phyloP scores from a whole-genome alignment of 2,888 invertebrate species.

The Chloroclystis v-ata region DNA sequence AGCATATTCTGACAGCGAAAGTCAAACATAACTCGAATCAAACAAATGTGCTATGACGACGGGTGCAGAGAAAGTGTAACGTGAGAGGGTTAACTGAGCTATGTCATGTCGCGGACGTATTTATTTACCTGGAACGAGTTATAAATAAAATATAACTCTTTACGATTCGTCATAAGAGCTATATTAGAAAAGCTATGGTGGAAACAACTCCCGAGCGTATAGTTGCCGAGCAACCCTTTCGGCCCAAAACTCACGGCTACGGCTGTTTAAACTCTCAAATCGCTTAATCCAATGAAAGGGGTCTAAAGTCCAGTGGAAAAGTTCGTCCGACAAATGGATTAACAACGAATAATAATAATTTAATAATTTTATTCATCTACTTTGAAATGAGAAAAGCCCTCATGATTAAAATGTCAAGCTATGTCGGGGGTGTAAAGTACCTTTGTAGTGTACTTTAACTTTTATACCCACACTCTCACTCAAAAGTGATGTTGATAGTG shows the following conservation, averaged over 20 bases:
- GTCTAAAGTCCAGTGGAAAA: slow-evolving; percentile 42
- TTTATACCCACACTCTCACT: slow-evolving; percentile 10
- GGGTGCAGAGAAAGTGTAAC: slow-evolving; percentile 38
- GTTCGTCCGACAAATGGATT: slow-evolving; percentile 38
- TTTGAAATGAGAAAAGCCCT: slow-evolving; percentile 15
- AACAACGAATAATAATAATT: slow-evolving; percentile 30
- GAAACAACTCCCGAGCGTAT: slow-evolving; percentile 39
- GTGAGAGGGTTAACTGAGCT: slow-evolving; percentile 35
- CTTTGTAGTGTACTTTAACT: slow-evolving; percentile 4
- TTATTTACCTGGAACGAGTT: slow-evolving; percentile 29
- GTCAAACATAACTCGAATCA: slow-evolving; percentile 29
- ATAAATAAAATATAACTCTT: slow-evolving; percentile 29
- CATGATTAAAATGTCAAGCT: slow-evolving; percentile 15
- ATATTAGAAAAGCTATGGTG: slow-evolving; percentile 25
- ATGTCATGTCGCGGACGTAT: slow-evolving; percentile 27
- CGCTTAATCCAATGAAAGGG: slow-evolving; percentile 68
- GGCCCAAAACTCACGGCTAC: slow-evolving; percentile 45
- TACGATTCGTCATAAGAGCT: slow-evolving; percentile 32
- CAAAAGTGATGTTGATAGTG: no score
- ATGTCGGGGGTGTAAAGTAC: slow-evolving; percentile 10
- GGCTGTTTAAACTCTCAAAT: slow-evolving; percentile 65
- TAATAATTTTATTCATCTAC: slow-evolving; percentile 34
- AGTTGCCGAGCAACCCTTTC: slow-evolving; percentile 53
- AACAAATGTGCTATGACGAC: slow-evolving; percentile 15
- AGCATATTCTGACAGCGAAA: slow-evolving; percentile 26